Evolutionary conservation across 2,797 vertebrate species (phyloP).

Genomic region (Cossypha dichroa): DNA sequence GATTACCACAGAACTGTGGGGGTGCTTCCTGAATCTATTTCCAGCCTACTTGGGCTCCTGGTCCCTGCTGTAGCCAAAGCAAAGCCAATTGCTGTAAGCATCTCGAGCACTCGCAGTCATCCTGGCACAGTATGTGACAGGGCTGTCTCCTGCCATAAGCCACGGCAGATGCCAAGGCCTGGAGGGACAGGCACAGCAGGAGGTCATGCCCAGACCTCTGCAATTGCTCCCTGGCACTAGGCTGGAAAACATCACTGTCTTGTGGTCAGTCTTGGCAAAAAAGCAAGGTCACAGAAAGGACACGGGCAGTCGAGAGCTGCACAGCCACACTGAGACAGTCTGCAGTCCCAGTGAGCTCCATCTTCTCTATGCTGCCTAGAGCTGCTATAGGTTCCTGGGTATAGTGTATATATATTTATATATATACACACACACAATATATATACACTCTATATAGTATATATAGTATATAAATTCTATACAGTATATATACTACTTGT

Average conservation of each 20-base stretch:
- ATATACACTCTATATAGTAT: no score
- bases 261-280: neutral
- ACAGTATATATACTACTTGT: fast-evolving
- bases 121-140: fast-evolving
- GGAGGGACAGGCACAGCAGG: neutral
- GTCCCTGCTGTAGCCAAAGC: neutral
- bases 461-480: neutral
- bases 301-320: neutral
- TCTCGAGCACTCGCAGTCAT: neutral
- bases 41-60: neutral
- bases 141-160: neutral
- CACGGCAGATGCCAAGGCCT: neutral
- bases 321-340: neutral
- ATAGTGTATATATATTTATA: fast-evolving
- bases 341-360: neutral
- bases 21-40: neutral
- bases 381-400: neutral
- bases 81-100: neutral
- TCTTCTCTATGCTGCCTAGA: neutral
- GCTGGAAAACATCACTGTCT: neutral
- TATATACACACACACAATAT: no score
- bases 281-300: neutral
- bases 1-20: neutral
- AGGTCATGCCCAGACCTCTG: neutral
- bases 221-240: neutral